A percentile compares a stretch with the other conserved stretches of the same genome.
These are phyloP conservation scores for Agrilus planipennis DNA, from an alignment of 1,140 invertebrate genomes.

Conservation along the genomic window DNA sequence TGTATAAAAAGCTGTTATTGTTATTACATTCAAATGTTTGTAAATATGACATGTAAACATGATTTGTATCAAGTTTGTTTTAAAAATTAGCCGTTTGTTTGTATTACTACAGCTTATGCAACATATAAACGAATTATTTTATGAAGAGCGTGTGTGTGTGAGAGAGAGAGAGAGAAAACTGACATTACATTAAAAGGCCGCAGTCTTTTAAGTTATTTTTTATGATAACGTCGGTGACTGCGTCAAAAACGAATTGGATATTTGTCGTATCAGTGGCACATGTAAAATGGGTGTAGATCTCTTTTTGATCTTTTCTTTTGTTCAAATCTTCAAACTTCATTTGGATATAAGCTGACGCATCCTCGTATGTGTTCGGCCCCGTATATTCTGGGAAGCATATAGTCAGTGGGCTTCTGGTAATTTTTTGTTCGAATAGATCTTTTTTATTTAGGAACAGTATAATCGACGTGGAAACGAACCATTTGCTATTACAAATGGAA, in stretches of 20 bases:
- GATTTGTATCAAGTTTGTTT: no score
- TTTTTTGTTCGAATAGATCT: slow-evolving; percentile 98
- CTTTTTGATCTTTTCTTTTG: slow-evolving; percentile 92
- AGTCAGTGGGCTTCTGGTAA: slow-evolving; percentile 91
- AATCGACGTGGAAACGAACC: slow-evolving; percentile 99
- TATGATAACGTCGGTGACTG: slow-evolving; percentile 99
- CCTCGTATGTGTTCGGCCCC: slow-evolving; percentile 96
- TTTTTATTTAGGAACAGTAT: slow-evolving; percentile 99
- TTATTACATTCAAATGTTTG: no score
- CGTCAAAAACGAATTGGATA: slow-evolving; percentile 99
- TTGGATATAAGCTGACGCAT: slow-evolving; percentile 97
- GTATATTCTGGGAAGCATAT: slow-evolving; percentile 99
- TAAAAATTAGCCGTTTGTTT: no score
- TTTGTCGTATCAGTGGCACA: slow-evolving; percentile 99
- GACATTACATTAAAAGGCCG: slow-evolving; percentile 76
- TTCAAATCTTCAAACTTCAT: slow-evolving; percentile 99
- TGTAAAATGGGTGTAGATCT: slow-evolving; percentile 99
- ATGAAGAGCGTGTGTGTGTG: no score
- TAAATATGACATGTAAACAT: no score
- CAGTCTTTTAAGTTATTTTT: slow-evolving; percentile 98
- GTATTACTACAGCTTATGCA: no score
- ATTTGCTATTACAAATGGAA: slow-evolving; percentile 99
- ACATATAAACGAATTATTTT: no score
- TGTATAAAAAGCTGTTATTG: no score
- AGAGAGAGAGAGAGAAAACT: no score